Conservation (phyloP, 2,797 vertebrate species). For the Gobionotothen gibberifrons region DNA sequence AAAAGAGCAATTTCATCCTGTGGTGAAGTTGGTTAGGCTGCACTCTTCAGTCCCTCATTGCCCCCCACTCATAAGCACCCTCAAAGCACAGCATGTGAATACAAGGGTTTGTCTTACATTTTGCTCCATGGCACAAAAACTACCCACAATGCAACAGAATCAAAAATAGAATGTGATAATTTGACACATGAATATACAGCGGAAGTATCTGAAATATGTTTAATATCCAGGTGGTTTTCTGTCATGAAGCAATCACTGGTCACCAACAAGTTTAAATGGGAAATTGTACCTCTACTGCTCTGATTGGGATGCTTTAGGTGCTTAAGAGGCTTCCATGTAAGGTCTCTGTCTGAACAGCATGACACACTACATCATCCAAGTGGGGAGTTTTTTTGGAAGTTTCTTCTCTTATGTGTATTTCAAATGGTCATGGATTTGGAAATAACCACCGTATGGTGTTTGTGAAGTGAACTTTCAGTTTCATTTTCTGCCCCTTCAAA, state of each 20-base stretch:
- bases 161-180: constrained; percentile 5
- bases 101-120: constrained; percentile 35
- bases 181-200: constrained; percentile 1
- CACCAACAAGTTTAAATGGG: constrained; percentile 39
- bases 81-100: constrained; percentile 61
- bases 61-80: constrained; percentile 56
- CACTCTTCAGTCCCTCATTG: constrained; percentile 52
- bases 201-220: constrained; percentile 14
- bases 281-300: constrained; percentile 55
- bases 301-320: constrained; percentile 68
- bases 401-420: constrained; percentile 52
- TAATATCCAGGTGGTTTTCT: constrained; percentile 65
- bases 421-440: constrained; percentile 58
- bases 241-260: constrained; percentile 76
- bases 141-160: constrained; percentile 24
- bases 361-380: constrained; percentile 92
- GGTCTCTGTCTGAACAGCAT: constrained; percentile 93
- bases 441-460: constrained; percentile 33
- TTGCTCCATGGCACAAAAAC: constrained; percentile 77
- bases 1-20: constrained; percentile 43
- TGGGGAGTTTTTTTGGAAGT: constrained; percentile 86
- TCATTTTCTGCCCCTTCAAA: constrained; percentile 19
- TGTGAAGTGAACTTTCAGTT: constrained; percentile 42
- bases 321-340: constrained; percentile 63
- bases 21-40: constrained; percentile 46